phyloP scores from a whole-genome alignment of 2,888 invertebrate genomes.

The Eupithecia vulgata region DNA sequence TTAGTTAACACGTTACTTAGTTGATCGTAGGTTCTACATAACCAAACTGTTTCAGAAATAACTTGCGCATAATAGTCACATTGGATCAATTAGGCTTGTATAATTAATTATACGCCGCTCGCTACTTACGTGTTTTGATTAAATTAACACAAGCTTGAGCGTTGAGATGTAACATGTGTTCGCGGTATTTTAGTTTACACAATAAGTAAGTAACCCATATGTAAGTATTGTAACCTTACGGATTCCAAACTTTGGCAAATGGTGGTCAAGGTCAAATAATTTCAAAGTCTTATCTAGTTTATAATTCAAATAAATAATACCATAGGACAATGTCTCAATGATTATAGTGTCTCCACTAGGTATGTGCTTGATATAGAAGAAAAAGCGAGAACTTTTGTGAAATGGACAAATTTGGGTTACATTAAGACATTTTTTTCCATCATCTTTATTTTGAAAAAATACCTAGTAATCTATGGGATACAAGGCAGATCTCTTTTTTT shows the following conservation, averaged over 20 bases:
- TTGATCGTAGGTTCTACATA: not conserved
- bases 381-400: no score
- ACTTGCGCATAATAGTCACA: conserved; percentile 13
- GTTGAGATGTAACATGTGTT: conserved; percentile 39
- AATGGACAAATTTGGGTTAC: no score
- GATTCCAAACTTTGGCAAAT: not conserved
- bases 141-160: conserved; percentile 41
- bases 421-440: no score
- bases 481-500: no score
- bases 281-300: not conserved
- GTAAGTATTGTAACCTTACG: conserved; percentile 32
- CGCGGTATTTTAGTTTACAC: conserved; percentile 30
- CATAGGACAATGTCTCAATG: not conserved
- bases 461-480: no score
- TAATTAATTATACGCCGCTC: conserved; percentile 50
- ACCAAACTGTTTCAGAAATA: not conserved
- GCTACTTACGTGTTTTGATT: conserved; percentile 48
- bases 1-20: not conserved
- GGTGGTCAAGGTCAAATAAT: not conserved
- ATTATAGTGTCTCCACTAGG: not conserved
- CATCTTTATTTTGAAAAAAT: no score
- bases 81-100: conserved; percentile 53
- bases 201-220: conserved; percentile 27
- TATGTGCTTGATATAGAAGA: no score
- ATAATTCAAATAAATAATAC: not conserved